Evolutionary conservation across 2,113 vertebrate genomes (phyloP), one percentile per base, ranked within the genome.

Genomic region (Archocentrus centrarchus): DNA sequence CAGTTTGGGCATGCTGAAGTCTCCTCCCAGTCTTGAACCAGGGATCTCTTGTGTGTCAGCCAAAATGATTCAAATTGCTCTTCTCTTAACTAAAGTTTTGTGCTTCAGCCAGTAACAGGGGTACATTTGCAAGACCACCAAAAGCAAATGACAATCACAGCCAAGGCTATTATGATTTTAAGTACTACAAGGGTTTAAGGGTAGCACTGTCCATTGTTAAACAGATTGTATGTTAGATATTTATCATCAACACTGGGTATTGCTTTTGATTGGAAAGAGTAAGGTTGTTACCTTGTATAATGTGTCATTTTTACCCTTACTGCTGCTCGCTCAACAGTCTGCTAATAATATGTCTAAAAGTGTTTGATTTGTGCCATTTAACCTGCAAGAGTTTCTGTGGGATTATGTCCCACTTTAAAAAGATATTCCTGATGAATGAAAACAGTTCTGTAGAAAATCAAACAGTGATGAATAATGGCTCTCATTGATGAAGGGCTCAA

Each of bases 271-370:
- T 27, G 27, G 3, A 27, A 27, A 27, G 27, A 27, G 27, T 27
- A 27, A 27, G 24, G 24, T 24, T 27, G 27, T 35, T 44, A 44
- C 41, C 10, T 44, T 44, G 11, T 11, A 44, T 44, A 3, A 44
- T 44, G 10, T 2, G 0, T 0, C 0, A 6, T 13, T 44, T 37
- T n/a, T 63, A 63, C 32, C 11, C 61, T 13, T n/a, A 13, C 10
- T 63, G 18, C 61, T 63, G 10, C 10, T 18, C 6, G 1, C 61
- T 63, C 11, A 63, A 39, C n/a, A 22, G 61, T 64, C 61, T n/a
- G 20, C 61, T 39, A 64, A 64, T 37, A 64, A 20, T 64, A 39
- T 39, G 35, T 63, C 41, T 11, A 39, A 39, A 7, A 39, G 11
- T 39, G 11, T 63, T 64, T 39, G 35, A 20, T 63, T 39, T n/a